Base-by-base conservation (phyloP, 2,797 vertebrate genomes). In the Myoxocephalus aenaeus region DNA sequence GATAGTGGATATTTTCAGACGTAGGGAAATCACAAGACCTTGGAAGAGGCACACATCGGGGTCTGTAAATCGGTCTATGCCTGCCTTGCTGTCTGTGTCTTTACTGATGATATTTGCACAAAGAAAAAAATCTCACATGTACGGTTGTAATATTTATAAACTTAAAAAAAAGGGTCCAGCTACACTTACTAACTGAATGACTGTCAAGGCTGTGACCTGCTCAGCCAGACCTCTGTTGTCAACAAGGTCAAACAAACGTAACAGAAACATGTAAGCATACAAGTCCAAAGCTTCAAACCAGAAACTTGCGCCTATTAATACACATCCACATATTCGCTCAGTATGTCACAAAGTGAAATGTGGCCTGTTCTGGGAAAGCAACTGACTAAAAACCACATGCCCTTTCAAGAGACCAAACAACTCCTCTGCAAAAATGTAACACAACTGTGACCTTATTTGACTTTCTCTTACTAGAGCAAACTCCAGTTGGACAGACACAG, bases 121-220 rank as follows among this genome's bases (percentile, higher is more conserved):
- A 62, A 29, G 46, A 67, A 58, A 64, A 64, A 59, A 38, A 70
- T 75, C 68, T 84, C 77, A 79, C 87, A 82, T 3, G 44, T 36
- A 65, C 1, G 8, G n/a, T 70, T 77, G 69, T 89, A 11, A 82
- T 20, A 86, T 78, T 87, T 18, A 82, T 83, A 85, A 81, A 76
- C 59, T 25, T 20, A 34, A 59, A 57, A 51, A 67, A 63, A 56
- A 17, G 0, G 9, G 1, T 13, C 3, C 22, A 2, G 32, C n/a
- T 20, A 36, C 40, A 75, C 59, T 59, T 66, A 50, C 65, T 53
- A 5, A 40, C 22, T 68, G 59, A 51, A 11, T 1, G 50, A 13
- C 48, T 51, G 69, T 75, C 34, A 59, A 36, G 67, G 59, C 22
- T n/a, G 51, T 54, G 65, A 70, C 36, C 40, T 64, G 46, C 5